Evolutionary conservation across 2,113 vertebrate species (phyloP), one percentile per base, ranked within the genome.

Genomic region (Oreochromis spilurus): DNA sequence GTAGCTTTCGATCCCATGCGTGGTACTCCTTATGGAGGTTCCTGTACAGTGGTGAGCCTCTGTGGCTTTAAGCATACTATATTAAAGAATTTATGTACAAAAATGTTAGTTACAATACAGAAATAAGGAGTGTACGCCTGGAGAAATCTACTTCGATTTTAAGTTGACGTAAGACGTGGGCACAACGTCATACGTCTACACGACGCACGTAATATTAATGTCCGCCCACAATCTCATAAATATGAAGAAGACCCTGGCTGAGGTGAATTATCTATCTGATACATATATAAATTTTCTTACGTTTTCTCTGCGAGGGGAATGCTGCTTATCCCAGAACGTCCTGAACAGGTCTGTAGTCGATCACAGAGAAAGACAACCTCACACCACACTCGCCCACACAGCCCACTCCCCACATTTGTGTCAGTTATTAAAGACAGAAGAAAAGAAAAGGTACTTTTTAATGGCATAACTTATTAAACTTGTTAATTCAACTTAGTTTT

Each of bases 131-230:
- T 90, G 90, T 92, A 93, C 94, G 94, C 93, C 94, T 95, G 89
- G 90, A 90, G 92, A 96, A 92, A 94, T 93, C 92, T 90, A 95
- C 95, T 96, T 95, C 93, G 94, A 91, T 94, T 95, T 94, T 91
- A 93, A 95, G 91, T 94, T 94, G 92, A 95, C 95, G 96, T 94
- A 93, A 87, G 92, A 94, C 93, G 95, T 93, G 9, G 13, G 62
- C 53, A 17, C 11, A 8, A 89, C 95, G 94, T 94, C 91, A 91
- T 58, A 91, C 95, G 94, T 90, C 34, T 36, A 54, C 43, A 31
- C 70, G 29, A 86, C 84, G 62, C 6, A 93, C 90, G 92, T 83
- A 62, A 53, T 6, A 60, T 79, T 57, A 48, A 79, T 40, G 84
- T 83, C 87, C 85, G 26, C 87, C 91, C 84, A 87, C 83, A 38